Conservation (phyloP, 1,140 invertebrate genomes). For the Asbolus verrucosus region DNA sequence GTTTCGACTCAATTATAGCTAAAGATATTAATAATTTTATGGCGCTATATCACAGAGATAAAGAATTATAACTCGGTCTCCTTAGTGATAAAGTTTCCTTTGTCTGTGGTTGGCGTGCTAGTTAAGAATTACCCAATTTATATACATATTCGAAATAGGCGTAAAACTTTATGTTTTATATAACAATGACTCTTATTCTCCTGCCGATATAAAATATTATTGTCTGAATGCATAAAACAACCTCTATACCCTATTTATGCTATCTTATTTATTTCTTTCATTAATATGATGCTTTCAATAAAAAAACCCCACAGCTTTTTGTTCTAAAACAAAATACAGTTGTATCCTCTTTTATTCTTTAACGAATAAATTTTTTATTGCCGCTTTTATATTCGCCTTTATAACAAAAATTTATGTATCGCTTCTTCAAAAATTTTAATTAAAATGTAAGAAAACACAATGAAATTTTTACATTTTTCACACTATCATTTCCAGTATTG, state of each 20-base stretch:
- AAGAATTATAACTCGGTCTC: conserved; percentile 62
- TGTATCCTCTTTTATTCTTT: conserved; percentile 52
- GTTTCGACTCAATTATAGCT: conserved; percentile 60
- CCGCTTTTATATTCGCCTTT: conserved; percentile 44
- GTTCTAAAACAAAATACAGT: conserved; percentile 52
- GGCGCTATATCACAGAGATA: conserved; percentile 58
- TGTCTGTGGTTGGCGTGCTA: conserved; percentile 39
- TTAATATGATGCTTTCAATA: conserved; percentile 55
- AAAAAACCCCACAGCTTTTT: conserved; percentile 49
- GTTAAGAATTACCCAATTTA: conserved; percentile 52
- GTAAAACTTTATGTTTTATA: conserved; percentile 55
- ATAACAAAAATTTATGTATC: conserved; percentile 37
- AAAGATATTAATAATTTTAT: conserved; percentile 64
- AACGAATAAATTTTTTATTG: conserved; percentile 51
- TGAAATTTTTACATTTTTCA: background rate
- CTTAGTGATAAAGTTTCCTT: conserved; percentile 53
- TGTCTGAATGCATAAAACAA: conserved; percentile 51
- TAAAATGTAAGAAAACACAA: background rate
- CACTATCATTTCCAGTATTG: background rate
- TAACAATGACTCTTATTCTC: conserved; percentile 53
- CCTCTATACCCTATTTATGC: conserved; percentile 46
- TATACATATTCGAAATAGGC: conserved; percentile 52
- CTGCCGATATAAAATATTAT: conserved; percentile 54
- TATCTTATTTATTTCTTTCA: conserved; percentile 53
- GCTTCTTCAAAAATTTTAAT: conserved; percentile 19